Conservation (phyloP, 2,113 vertebrate genomes). For the Dipodomys stephensi region DNA sequence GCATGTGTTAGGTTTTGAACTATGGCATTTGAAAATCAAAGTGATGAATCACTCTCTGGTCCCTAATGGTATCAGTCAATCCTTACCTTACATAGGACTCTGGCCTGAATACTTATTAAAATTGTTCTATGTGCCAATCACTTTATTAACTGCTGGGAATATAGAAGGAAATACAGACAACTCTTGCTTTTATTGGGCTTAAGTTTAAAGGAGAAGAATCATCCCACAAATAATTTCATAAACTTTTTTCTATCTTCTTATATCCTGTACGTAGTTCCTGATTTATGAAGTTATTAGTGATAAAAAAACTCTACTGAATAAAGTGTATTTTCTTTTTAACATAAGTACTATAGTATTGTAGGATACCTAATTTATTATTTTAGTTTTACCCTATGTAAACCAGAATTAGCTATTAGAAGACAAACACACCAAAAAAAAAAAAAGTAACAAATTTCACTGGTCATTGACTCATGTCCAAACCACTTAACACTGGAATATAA, state of each 20-base stretch:
- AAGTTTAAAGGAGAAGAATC: neutral
- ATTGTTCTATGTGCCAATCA: neutral
- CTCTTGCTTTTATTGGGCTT: neutral
- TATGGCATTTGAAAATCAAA: constrained; percentile 31
- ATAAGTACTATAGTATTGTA: neutral
- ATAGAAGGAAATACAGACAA: neutral
- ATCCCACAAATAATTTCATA: constrained; percentile 22
- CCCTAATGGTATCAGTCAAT: constrained; percentile 1
- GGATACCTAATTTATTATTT: constrained; percentile 22
- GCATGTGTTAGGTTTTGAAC: constrained; percentile 3
- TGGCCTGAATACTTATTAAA: neutral
- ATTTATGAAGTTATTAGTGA: neutral
- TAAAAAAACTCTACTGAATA: neutral
- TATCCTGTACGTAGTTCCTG: neutral
- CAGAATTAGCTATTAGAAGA: constrained; percentile 15
- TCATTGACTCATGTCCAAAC: neutral
- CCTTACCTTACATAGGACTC: constrained; percentile 1
- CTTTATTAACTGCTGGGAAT: neutral
- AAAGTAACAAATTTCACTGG: neutral
- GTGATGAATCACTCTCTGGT: neutral
- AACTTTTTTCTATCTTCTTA: neutral
- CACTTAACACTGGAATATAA: neutral
- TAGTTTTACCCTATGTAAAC: neutral
- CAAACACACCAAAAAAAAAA: neutral
- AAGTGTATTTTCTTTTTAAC: neutral